phyloP scores from a whole-genome alignment of 2,113 vertebrate species.

The Tragelaphus buxtoni region DNA sequence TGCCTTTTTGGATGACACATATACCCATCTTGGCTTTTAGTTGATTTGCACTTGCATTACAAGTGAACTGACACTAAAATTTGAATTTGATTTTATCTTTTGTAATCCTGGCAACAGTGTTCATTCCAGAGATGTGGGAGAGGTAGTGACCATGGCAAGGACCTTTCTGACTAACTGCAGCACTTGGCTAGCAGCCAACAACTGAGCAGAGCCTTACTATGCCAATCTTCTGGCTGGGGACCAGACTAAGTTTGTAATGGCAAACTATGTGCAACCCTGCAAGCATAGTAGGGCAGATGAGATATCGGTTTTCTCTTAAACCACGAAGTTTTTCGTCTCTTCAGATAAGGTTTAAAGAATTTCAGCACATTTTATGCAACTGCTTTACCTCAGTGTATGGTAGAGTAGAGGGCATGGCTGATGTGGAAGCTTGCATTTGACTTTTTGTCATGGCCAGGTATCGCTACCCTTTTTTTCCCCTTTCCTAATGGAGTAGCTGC shows the following conservation, averaged over 20 bases:
- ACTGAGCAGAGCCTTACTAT: neutral
- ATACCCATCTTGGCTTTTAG: neutral
- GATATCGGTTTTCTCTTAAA: neutral
- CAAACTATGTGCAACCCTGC: neutral
- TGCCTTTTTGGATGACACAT: neutral
- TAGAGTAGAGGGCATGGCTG: neutral
- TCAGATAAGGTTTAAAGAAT: neutral
- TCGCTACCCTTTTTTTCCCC: neutral
- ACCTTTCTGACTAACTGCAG: neutral
- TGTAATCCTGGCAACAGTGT: neutral
- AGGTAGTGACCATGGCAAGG: neutral
- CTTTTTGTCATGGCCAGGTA: slow-evolving; percentile 17
- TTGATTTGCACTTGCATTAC: slow-evolving; percentile 5
- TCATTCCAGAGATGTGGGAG: neutral
- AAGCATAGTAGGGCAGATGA: neutral
- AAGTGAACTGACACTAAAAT: neutral
- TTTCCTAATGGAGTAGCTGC: slow-evolving; percentile 40
- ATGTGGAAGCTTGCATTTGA: neutral
- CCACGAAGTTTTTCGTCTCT: neutral
- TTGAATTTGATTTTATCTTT: slow-evolving; percentile 2
- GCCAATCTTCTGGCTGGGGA: neutral
- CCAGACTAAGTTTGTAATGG: neutral
- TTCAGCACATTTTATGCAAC: neutral
- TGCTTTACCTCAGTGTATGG: neutral
- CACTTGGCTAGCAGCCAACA: neutral